Evolutionary conservation across 2,113 vertebrate genomes (phyloP).

Genomic region (Pavo muticus): DNA sequence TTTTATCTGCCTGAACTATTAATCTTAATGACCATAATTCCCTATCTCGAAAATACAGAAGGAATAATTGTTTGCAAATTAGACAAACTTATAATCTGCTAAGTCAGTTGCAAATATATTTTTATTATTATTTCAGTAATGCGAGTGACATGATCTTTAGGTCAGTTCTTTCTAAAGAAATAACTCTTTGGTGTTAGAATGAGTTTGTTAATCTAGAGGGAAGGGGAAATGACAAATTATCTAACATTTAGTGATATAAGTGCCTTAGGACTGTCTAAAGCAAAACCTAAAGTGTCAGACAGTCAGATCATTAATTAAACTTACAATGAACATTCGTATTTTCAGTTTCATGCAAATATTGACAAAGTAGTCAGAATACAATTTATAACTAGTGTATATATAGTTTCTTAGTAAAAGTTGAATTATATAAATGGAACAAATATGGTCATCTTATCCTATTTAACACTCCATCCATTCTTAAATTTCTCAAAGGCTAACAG

Average conservation of each 20-base stretch:
- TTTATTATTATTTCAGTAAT: neutral
- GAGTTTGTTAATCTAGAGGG: neutral
- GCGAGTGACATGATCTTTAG: neutral
- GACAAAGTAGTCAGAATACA: neutral
- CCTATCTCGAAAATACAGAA: neutral
- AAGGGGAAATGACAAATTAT: neutral
- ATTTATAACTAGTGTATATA: neutral
- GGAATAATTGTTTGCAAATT: neutral
- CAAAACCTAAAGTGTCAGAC: neutral
- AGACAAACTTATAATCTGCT: neutral
- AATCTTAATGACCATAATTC: neutral
- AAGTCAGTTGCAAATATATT: neutral
- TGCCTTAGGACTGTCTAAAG: slow-evolving; percentile 10
- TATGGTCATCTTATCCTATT: neutral
- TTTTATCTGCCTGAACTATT: neutral
- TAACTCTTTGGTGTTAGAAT: neutral
- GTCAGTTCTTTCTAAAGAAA: neutral
- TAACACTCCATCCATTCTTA: neutral
- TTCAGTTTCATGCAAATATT: slow-evolving; percentile 6
- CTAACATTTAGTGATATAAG: neutral
- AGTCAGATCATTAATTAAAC: neutral
- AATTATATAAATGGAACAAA: slow-evolving; percentile 29
- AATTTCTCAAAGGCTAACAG: neutral
- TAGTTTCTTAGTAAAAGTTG: neutral
- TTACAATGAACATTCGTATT: neutral